Base-by-base conservation (phyloP, 2,888 invertebrate species). In the Malacosoma neustria region DNA sequence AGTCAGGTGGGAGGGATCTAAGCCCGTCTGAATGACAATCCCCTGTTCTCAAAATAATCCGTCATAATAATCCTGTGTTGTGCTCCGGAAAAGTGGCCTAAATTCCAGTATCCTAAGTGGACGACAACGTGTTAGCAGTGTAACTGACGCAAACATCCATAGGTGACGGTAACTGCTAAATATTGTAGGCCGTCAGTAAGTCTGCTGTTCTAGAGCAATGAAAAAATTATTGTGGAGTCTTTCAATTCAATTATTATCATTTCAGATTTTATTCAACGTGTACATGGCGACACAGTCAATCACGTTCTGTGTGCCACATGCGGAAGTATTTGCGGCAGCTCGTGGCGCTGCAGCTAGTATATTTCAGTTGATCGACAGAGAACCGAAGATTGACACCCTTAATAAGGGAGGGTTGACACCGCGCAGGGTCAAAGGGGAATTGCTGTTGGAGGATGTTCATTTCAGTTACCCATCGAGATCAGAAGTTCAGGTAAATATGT, bases 391-490 rank as follows among this genome's bases (percentile, higher is more conserved):
- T 37, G 93, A 95, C 68, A 90, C 91, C 38, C 66, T 91, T 40
- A 86, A 89, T 22, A 72, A 80, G 7, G 67, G 72, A 0, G 95
- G 95, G 1, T 59, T 81, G 4, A 85, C 85, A 13, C 91, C 91
- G 0, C 61, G 72, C n/a, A 61, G 72, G 32, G 87, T 91, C 1
- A 74, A 68, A 2, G 95, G 95, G 0, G 88, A 91, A 34, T 90
- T 96, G 22, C 80, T 87, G 41, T 88, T 95, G 49, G 88, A 89
- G 47, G 87, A 91, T 47, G 88, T 95, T 1, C 81, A 89, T 51
- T 96, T 96, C 61, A 87, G 87, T 35, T 96, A 96, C 66, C 96
- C 96, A 0, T 90, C 94, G 0, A 74, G 96, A 34, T 88, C 90
- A 11, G 91, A 93, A 50, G 90, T 92, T 0, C 87, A 88, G 76